Conservation (phyloP, 2,113 vertebrate genomes). For the Lucifuga dentata region DNA sequence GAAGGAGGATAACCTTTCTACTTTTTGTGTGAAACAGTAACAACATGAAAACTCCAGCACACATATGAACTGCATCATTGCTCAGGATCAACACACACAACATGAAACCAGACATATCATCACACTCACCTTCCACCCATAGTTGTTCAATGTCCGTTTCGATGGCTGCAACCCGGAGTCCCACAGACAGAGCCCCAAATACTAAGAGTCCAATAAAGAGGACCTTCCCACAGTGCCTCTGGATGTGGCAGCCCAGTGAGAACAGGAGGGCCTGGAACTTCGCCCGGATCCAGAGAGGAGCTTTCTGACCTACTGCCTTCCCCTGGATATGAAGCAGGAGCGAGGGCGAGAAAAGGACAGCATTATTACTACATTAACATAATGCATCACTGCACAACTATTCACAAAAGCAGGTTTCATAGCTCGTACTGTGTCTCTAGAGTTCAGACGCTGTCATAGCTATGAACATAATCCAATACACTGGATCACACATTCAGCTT, state of each 20-base stretch:
- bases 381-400: background rate
- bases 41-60: too few species aligned
- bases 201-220: conserved; percentile 96
- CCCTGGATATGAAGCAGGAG: conserved; percentile 81
- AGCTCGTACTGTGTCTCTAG: background rate
- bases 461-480: background rate
- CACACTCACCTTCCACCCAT: conserved; percentile 98
- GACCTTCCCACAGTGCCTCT: conserved; percentile 97
- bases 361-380: conserved; percentile 27
- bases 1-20: background rate
- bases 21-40: background rate
- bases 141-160: conserved; percentile 98
- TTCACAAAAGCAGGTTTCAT: background rate
- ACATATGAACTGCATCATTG: too few species aligned
- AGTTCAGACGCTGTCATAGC: background rate
- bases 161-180: conserved; percentile 92
- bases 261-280: conserved; percentile 97
- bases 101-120: background rate
- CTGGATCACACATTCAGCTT: background rate
- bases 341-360: conserved; percentile 56
- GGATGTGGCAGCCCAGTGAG: conserved; percentile 95
- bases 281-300: conserved; percentile 94
- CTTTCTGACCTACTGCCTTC: conserved; percentile 89
- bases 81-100: background rate
- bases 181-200: conserved; percentile 95